phyloP scores from a whole-genome alignment of 2,888 invertebrate genomes.

The Sesia apiformis region DNA sequence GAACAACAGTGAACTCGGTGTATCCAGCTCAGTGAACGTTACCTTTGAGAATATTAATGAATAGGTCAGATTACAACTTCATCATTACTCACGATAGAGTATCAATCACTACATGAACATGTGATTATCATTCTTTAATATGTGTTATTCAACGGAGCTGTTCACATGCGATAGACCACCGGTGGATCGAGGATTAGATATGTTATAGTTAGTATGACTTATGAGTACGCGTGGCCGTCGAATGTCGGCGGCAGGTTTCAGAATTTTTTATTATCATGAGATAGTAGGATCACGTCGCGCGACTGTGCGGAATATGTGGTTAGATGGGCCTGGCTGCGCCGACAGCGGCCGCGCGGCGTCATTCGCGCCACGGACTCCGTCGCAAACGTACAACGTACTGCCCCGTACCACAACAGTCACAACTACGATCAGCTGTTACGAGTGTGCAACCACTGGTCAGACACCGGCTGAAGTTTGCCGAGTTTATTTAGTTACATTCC shows the following conservation, averaged over 20 bases:
- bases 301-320: constrained; percentile 37
- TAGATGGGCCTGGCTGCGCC: constrained; percentile 53
- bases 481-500: too few relatives aligned
- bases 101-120: background rate
- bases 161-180: constrained; percentile 28
- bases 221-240: background rate
- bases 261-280: constrained; percentile 35
- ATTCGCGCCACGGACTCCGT: constrained; percentile 61
- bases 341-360: constrained; percentile 47
- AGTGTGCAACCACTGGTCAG: background rate
- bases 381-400: constrained; percentile 43
- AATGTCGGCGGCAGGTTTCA: background rate
- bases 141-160: background rate
- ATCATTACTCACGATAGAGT: background rate
- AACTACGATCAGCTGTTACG: constrained; percentile 56
- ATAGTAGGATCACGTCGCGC: constrained; percentile 25
- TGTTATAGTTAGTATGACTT: background rate
- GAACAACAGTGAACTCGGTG: background rate
- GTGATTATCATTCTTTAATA: background rate
- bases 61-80: background rate
- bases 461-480: too few relatives aligned
- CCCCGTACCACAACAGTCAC: constrained; percentile 26
- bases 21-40: background rate
- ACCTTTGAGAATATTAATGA: background rate
- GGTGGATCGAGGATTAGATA: constrained; percentile 30